Evolutionary conservation across 2,113 vertebrate genomes (phyloP), one percentile per base, ranked within the genome.

Genomic region (Phalacrocorax brasilianus): DNA sequence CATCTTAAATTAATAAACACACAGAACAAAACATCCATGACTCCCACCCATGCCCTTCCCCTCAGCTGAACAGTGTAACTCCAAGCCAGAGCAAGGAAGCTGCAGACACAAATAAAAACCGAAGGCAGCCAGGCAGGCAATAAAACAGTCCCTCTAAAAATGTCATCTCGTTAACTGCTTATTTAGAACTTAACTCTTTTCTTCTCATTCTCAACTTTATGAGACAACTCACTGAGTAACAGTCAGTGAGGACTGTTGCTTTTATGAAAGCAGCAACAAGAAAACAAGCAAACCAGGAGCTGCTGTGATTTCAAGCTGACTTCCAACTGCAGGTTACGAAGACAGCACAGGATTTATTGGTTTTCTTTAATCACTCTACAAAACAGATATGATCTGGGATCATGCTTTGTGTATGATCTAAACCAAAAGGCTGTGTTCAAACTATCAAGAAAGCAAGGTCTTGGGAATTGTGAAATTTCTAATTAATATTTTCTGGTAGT

Each of bases 41-140:
- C 56, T 61, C 56, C 73, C 73, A 49, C 11, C 68, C 32, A 1
- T 24, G 56, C 50, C 68, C 87, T 32, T 55, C 68, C 56, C 68
- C 42, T 20, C 3, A 0, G 42, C 56, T 3, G 0, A 53, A 17
- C 35, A 27, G 42, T 3, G 0, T 3, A 26, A 24, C 53, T 27
- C 58, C 11, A 7, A 70, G 44, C 40, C 66, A 62, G 47, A 38
- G 26, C 6, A 44, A 33, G 49, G 80, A 63, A 63, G 55, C 75
- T 79, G 44, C n/a, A 62, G 49, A 32, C 72, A 32, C 24, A 45
- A 35, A 72, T 8, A 12, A 45, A 24, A 77, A 20, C 26, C 2
- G 32, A 35, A 55, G 85, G 66, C 73, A 61, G n/a, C 17, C 26
- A 19, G 45, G 38, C 44, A 12, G 32, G 61, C 40, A 33, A 18